Evolutionary conservation across 2,888 invertebrate genomes (phyloP).

Genomic region (Agrotis exclamationis): DNA sequence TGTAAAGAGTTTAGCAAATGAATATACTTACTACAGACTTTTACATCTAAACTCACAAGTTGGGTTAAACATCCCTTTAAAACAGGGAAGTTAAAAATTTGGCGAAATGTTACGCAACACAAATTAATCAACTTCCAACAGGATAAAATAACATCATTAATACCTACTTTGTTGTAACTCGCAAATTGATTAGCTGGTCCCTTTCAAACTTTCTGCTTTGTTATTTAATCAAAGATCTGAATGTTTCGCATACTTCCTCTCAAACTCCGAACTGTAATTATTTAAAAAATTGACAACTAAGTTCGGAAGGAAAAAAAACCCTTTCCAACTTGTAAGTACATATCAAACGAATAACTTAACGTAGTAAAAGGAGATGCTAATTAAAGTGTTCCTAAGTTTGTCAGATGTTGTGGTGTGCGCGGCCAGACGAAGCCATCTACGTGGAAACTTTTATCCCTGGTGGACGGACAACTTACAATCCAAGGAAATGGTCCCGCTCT

Average conservation of each 20-base stretch:
- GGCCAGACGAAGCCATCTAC: slow-evolving; percentile 74
- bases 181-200: slow-evolving; percentile 62
- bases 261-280: slow-evolving; percentile 64
- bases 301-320: slow-evolving; percentile 47
- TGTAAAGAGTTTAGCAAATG: background rate
- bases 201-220: slow-evolving; percentile 60
- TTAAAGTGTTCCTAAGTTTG: slow-evolving; percentile 82
- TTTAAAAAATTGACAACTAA: slow-evolving; percentile 54
- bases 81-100: background rate
- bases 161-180: slow-evolving; percentile 61
- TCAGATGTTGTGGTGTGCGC: slow-evolving; percentile 72
- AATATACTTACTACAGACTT: background rate
- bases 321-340: slow-evolving; percentile 43
- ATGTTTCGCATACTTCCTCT: slow-evolving; percentile 69
- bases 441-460: slow-evolving; percentile 79
- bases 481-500: slow-evolving; percentile 68
- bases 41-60: background rate
- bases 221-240: slow-evolving; percentile 69
- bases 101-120: slow-evolving; percentile 38
- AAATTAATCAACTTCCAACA: slow-evolving; percentile 58
- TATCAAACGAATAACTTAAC: slow-evolving; percentile 49
- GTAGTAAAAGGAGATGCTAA: slow-evolving; percentile 74
- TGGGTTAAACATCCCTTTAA: slow-evolving; percentile 2
- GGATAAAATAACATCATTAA: slow-evolving; percentile 61
- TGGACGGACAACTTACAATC: slow-evolving; percentile 71